These are phyloP conservation scores for Danionella cerebrum DNA, from an alignment of 2,113 vertebrate species.

Conservation along the genomic window DNA sequence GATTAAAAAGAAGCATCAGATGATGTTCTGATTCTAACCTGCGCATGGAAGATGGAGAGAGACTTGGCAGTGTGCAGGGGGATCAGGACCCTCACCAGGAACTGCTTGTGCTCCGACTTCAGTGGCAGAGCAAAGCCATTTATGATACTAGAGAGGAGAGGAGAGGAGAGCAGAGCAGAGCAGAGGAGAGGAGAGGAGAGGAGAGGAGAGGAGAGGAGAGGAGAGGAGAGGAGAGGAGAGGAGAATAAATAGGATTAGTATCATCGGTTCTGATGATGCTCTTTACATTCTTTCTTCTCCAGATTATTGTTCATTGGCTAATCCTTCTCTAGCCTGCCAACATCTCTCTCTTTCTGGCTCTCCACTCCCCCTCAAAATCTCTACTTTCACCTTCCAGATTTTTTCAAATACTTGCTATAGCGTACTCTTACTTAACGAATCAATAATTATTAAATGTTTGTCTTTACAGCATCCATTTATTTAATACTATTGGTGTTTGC, in stretches of 20 bases:
- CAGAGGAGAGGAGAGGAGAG: not conserved
- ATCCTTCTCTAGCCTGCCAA: not conserved
- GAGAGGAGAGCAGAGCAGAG: no score
- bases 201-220: not conserved
- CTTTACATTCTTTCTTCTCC: slow-evolving; percentile 6
- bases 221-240: not conserved
- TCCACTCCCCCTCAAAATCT: not conserved
- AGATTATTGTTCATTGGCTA: slow-evolving; percentile 36
- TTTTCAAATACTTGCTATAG: not conserved
- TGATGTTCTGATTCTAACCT: slow-evolving; percentile 63
- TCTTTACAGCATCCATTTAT: no score
- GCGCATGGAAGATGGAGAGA: slow-evolving; percentile 86
- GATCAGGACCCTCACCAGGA: slow-evolving; percentile 84
- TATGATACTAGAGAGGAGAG: slow-evolving; percentile 70
- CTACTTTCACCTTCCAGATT: not conserved
- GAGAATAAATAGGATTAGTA: slow-evolving; percentile 38
- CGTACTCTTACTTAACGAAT: no score
- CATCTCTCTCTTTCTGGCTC: not conserved
- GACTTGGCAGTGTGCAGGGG: slow-evolving; percentile 87
- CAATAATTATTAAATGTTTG: no score
- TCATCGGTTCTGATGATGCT: slow-evolving; percentile 30
- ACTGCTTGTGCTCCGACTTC: slow-evolving; percentile 90
- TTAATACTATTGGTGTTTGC: no score
- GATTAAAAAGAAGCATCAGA: not conserved
- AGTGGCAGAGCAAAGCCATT: slow-evolving; percentile 87